These are phyloP conservation scores for Amphilophus citrinellus DNA, from an alignment of 2,113 vertebrate species.

Conservation along the genomic window DNA sequence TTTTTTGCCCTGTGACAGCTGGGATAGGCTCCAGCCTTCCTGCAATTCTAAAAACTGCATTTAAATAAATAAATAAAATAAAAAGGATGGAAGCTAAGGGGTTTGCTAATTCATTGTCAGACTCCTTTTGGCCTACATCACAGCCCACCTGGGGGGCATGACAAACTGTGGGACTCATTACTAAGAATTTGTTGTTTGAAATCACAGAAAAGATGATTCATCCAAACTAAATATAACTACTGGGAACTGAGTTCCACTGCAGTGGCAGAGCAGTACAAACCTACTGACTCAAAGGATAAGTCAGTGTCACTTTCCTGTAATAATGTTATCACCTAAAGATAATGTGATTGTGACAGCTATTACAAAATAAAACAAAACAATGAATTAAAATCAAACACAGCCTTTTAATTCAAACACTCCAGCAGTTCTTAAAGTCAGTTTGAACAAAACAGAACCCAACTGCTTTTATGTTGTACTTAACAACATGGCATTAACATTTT, in stretches of 20 bases:
- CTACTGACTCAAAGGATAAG: background rate
- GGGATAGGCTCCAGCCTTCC: background rate
- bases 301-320: background rate
- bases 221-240: background rate
- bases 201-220: background rate
- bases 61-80: too few relatives aligned
- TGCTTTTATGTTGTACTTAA: constrained; percentile 42
- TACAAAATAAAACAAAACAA: constrained; percentile 11
- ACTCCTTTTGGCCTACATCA: background rate
- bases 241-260: background rate
- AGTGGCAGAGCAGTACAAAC: background rate
- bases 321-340: background rate
- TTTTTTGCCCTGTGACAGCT: background rate
- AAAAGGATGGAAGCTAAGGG: too few relatives aligned
- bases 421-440: constrained; percentile 14
- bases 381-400: constrained; percentile 13
- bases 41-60: background rate
- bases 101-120: too few relatives aligned
- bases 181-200: background rate
- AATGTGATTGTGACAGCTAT: background rate
- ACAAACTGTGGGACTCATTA: background rate
- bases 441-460: constrained; percentile 48
- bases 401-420: constrained; percentile 45
- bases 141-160: background rate
- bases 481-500: constrained; percentile 19